Evolutionary conservation across 2,113 vertebrate genomes (phyloP).

Genomic region (Pluvialis apricaria): DNA sequence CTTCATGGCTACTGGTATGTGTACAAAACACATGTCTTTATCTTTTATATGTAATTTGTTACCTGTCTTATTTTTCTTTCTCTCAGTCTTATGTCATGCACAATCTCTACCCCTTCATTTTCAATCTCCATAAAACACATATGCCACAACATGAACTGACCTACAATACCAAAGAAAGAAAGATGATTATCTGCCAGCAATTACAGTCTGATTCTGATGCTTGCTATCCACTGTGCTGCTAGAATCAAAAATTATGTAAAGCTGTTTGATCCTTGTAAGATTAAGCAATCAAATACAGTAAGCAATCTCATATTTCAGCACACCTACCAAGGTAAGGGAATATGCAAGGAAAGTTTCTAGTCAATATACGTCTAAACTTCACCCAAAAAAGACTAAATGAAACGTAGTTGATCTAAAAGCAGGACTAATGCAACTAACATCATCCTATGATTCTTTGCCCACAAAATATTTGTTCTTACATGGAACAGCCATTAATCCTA

Average conservation of each 20-base stretch:
- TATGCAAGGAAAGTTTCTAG: not conserved
- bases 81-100: not conserved
- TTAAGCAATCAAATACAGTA: not conserved
- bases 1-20: fast-evolving
- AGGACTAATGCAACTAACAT: not conserved
- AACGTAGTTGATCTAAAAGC: not conserved
- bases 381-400: not conserved
- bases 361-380: not conserved
- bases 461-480: not conserved
- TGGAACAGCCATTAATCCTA: not conserved
- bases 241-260: not conserved
- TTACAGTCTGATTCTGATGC: not conserved
- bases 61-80: not conserved
- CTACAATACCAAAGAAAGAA: not conserved
- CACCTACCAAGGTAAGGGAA: not conserved
- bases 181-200: not conserved
- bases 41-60: not conserved
- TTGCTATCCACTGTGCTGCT: not conserved
- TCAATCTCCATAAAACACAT: not conserved
- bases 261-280: not conserved
- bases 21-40: not conserved
- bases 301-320: not conserved
- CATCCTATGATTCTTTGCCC: not conserved
- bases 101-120: not conserved
- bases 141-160: not conserved